Percentiles rank a stretch among this genome's conserved stretches.
Evolutionary conservation across 2,888 invertebrate species (phyloP).

Genomic region (Maniola hyperantus): DNA sequence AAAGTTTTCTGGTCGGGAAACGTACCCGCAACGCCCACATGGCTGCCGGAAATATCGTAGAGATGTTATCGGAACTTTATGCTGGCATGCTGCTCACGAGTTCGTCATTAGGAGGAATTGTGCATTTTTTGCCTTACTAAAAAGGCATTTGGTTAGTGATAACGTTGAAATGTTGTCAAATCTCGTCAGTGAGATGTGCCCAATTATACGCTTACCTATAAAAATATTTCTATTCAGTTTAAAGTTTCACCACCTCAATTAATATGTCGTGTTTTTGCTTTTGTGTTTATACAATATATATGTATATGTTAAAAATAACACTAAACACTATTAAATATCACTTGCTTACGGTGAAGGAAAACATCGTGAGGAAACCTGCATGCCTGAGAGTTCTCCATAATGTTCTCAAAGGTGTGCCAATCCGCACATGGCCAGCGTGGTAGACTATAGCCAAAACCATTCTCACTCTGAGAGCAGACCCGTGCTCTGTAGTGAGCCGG

Average conservation of each 20-base stretch:
- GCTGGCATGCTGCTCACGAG: constrained; percentile 69
- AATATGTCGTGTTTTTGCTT: neutral
- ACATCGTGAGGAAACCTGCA: no score
- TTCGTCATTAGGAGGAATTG: constrained; percentile 74
- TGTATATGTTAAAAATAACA: no score
- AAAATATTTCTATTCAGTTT: constrained; percentile 36
- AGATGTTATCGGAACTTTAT: constrained; percentile 66
- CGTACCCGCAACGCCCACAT: constrained; percentile 67
- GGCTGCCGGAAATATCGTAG: constrained; percentile 68
- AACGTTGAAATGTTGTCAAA: constrained; percentile 55
- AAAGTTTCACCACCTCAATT: neutral
- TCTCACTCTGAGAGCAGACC: no score
- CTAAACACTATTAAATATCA: no score
- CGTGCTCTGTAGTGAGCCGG: no score
- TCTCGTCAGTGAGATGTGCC: constrained; percentile 20
- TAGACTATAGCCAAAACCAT: no score
- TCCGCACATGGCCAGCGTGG: no score
- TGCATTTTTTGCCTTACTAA: constrained; percentile 64
- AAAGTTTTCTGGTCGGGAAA: constrained; percentile 56
- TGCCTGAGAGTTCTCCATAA: no score
- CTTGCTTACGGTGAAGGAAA: no score
- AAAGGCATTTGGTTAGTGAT: constrained; percentile 64
- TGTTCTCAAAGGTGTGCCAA: no score
- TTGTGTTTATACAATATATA: no score
- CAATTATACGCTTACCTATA: constrained; percentile 17